Conservation (phyloP, 1,140 invertebrate species). For the Ceratina calcarata region DNA sequence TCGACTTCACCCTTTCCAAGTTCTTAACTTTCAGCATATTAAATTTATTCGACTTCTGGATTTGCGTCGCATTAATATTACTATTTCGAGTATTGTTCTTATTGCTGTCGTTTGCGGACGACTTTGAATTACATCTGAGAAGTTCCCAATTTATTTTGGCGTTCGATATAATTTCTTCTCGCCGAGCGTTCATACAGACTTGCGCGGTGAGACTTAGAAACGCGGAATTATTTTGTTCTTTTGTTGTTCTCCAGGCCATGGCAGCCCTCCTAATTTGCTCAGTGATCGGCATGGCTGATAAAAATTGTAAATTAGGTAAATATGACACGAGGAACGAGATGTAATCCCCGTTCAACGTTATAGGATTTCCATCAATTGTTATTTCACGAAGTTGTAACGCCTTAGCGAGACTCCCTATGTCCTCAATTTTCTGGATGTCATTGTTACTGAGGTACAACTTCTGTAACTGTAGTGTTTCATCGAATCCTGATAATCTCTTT, state of each 20-base stretch:
- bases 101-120: constrained; percentile 56
- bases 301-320: constrained; percentile 85
- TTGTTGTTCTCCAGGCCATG: constrained; percentile 87
- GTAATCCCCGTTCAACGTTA: constrained; percentile 87
- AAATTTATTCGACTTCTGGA: constrained; percentile 71
- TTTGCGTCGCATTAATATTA: constrained; percentile 58
- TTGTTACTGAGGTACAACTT: constrained; percentile 93
- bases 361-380: constrained; percentile 92
- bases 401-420: constrained; percentile 88
- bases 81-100: constrained; percentile 50
- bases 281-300: constrained; percentile 88
- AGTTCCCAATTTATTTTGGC: constrained; percentile 91
- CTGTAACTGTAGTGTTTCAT: constrained; percentile 88
- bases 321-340: constrained; percentile 90
- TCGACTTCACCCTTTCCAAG: constrained; percentile 65
- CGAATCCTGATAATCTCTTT: constrained; percentile 89
- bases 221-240: constrained; percentile 85
- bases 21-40: constrained; percentile 64
- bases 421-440: constrained; percentile 90
- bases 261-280: constrained; percentile 88
- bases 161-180: constrained; percentile 90
- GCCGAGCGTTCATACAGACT: constrained; percentile 83
- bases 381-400: constrained; percentile 88
- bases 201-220: constrained; percentile 85
- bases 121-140: constrained; percentile 85